Evolutionary conservation across 2,888 invertebrate species (phyloP), one percentile per base, ranked within the genome.

Genomic region (Meta bourneti): DNA sequence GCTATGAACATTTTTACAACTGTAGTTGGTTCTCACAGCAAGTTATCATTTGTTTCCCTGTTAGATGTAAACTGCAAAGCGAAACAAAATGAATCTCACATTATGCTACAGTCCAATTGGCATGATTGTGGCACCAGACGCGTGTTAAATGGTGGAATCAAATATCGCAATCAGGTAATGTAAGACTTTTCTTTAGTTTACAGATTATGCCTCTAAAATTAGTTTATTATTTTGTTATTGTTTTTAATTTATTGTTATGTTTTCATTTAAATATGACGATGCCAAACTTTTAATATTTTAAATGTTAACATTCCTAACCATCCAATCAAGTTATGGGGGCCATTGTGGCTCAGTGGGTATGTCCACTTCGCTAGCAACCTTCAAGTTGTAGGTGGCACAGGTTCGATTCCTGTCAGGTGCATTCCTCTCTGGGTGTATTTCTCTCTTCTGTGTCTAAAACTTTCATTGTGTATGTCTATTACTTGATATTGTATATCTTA

Each of bases 131-230:
- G 92, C 48, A 86, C 90, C 1, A 92, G 79, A 72, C 74, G 69
- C 11, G 80, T 80, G 7, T 49, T 74, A 7, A 90, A 90, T 61
- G 88, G 88, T 19, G 90, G 84, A 9, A 34, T 72, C 6, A 19
- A 75, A n/a, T 92, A 88, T 70, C 80, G 88, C 54, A 92, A 92
- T 74, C 92, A 92, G 81, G 92, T 92, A 84, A 80, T 16, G 48
- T 77, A 9, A 61, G 8, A 16, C 61, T 61, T 61, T 13, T 61
- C 61, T 11, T 13, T 61, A 61, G 61, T 61, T 61, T 61, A 8
- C 13, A 61, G 0, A 13, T 61, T 13, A 61, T 11, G 0, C 13
- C 13, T 61, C 13, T 34, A 34, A 11, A 61, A 4, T 61, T 8
- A 54, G 7, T 1, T 61, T 13, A 11, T 61, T 13, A 6, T 11